Conservation (phyloP, 2,113 vertebrate genomes). For the Centropus unirufus region DNA sequence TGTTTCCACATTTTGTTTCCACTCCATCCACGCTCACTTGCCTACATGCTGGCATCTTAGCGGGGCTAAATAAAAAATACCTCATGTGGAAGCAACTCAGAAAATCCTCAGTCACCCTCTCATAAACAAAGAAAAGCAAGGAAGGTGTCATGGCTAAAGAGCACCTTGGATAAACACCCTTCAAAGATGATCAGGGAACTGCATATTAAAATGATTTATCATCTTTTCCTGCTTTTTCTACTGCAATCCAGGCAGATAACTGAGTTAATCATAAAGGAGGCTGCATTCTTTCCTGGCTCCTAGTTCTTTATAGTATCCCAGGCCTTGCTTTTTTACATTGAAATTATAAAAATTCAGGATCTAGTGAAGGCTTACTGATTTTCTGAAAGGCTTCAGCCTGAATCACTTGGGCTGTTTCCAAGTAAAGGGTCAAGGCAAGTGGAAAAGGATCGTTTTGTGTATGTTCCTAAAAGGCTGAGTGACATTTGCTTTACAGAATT, state of each 20-base stretch:
- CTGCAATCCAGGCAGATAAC: neutral
- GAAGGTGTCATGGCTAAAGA: neutral
- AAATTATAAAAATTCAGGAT: neutral
- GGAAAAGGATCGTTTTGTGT: neutral
- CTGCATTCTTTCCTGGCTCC: neutral
- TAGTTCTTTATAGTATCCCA: neutral
- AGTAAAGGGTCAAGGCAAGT: neutral
- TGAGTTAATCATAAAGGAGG: neutral
- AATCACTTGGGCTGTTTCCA: neutral
- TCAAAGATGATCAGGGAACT: neutral
- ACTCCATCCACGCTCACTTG: neutral
- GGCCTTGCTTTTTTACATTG: neutral
- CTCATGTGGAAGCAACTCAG: neutral
- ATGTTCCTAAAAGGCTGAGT: neutral
- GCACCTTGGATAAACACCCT: neutral
- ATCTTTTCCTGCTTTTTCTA: neutral
- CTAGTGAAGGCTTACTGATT: neutral
- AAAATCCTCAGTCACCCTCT: neutral
- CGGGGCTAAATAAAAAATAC: neutral
- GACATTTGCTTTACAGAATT: neutral
- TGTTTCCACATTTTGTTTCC: neutral
- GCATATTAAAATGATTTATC: neutral
- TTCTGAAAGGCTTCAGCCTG: neutral
- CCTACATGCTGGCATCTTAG: neutral
- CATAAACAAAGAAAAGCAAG: neutral